A percentile compares a stretch with the other conserved stretches of the same genome.
Conservation (phyloP, 2,888 invertebrate genomes). For the Micoletzkya japonica region DNA sequence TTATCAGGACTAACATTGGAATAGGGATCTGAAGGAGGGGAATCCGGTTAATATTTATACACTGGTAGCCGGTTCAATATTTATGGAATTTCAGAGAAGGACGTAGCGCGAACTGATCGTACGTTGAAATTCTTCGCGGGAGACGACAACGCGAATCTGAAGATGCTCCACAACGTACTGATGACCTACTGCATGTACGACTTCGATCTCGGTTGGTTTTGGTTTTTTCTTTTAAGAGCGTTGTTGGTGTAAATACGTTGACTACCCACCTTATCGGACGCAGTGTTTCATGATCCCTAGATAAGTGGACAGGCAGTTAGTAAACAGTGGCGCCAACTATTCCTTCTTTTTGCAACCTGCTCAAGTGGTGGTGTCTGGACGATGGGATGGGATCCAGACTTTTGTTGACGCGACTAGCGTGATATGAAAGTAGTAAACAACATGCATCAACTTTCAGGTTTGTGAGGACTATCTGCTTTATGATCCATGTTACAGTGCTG, state of each 20-base stretch:
- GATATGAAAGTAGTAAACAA: slow-evolving; percentile 86
- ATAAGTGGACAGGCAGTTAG: too few species aligned
- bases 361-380: too few species aligned
- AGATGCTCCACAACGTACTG: slow-evolving; percentile 83
- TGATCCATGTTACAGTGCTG: too few species aligned
- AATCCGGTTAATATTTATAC: too few species aligned
- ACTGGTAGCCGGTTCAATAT: neutral
- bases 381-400: neutral
- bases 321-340: too few species aligned
- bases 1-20: too few species aligned
- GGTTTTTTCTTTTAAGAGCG: neutral
- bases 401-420: slow-evolving; percentile 66
- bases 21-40: too few species aligned
- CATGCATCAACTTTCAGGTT: slow-evolving; percentile 86
- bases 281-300: neutral
- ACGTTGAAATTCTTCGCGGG: slow-evolving; percentile 88
- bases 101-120: slow-evolving; percentile 92
- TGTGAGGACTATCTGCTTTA: too few species aligned
- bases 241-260: too few species aligned
- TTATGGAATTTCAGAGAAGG: slow-evolving; percentile 77
- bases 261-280: too few species aligned
- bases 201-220: slow-evolving; percentile 81
- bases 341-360: neutral
- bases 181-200: slow-evolving; percentile 99
- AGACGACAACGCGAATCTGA: slow-evolving; percentile 85